Conservation (phyloP, 2,888 invertebrate genomes). For the Acanthacorydalis orientalis region DNA sequence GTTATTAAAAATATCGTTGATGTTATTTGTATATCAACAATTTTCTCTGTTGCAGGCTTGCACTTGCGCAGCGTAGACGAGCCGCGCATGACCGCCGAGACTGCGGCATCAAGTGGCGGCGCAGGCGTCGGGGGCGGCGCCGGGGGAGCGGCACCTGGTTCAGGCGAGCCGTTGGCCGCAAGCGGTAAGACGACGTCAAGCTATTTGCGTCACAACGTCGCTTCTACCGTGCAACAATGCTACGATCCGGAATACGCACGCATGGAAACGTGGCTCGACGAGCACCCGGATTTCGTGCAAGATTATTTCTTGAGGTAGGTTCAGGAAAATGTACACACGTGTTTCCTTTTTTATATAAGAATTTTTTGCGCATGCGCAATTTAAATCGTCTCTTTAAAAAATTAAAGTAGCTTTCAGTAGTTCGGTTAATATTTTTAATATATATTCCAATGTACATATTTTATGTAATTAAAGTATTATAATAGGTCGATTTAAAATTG, state of each 20-base stretch:
- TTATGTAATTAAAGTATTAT: too few relatives aligned
- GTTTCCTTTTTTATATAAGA: too few relatives aligned
- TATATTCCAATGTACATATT: too few relatives aligned
- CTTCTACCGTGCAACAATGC: slow-evolving; percentile 20
- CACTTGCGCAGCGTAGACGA: slow-evolving; percentile 75
- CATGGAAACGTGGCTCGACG: slow-evolving; percentile 92
- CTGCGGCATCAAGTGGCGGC: slow-evolving; percentile 32
- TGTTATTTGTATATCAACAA: slow-evolving; percentile 9
- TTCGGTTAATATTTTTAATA: too few relatives aligned
- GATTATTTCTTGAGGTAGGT: slow-evolving; percentile 82
- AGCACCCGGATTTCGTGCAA: slow-evolving; percentile 88
- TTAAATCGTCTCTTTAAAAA: too few relatives aligned
- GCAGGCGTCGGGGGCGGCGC: slow-evolving; percentile 39
- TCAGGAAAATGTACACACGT: background rate
- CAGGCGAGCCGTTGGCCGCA: slow-evolving; percentile 21
- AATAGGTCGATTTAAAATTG: too few relatives aligned
- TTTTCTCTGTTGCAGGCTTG: slow-evolving; percentile 48
- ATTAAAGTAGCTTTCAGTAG: too few relatives aligned
- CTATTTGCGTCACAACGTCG: slow-evolving; percentile 20
- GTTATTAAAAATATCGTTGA: background rate
- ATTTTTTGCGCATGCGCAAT: too few relatives aligned
- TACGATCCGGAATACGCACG: slow-evolving; percentile 78
- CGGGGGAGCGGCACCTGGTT: slow-evolving; percentile 30
- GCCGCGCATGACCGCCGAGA: slow-evolving; percentile 43
- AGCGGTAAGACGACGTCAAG: slow-evolving; percentile 16